These are phyloP conservation scores for Pogonus chalceus DNA, from an alignment of 1,140 invertebrate species.

Conservation along the genomic window DNA sequence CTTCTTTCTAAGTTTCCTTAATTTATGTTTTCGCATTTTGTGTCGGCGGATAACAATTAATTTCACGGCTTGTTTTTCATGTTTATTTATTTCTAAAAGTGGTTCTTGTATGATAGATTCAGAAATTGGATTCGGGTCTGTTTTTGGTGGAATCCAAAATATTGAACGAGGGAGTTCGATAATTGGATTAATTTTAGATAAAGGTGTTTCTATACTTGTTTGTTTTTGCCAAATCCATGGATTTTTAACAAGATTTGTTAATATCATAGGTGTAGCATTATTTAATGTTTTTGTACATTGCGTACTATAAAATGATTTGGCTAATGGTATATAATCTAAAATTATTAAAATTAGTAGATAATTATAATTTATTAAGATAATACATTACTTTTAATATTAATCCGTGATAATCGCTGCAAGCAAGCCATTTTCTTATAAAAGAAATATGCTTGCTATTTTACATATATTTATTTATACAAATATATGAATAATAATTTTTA, in stretches of 20 bases:
- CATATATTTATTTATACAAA: background rate
- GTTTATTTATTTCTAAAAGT: constrained; percentile 10
- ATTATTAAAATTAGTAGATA: too few relatives aligned
- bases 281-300: too few relatives aligned
- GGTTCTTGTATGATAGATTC: background rate
- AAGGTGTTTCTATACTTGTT: constrained; percentile 1
- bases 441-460: background rate
- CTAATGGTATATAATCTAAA: too few relatives aligned
- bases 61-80: constrained; percentile 56
- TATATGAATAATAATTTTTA: background rate
- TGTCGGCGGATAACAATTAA: constrained; percentile 65
- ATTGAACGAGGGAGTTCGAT: background rate
- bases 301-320: too few relatives aligned
- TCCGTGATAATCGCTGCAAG: background rate
- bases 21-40: constrained; percentile 82
- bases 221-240: constrained; percentile 7
- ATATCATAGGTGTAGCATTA: background rate
- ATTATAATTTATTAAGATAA: too few relatives aligned
- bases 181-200: background rate
- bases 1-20: constrained; percentile 64
- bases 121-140: background rate
- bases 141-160: background rate
- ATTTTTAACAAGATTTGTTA: background rate
- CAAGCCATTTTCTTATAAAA: background rate
- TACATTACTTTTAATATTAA: background rate